A percentile compares a stretch with the other conserved stretches of the same genome.
Evolutionary conservation across 2,113 vertebrate species (phyloP).

Genomic region (Ophthalmolycus amberensis): DNA sequence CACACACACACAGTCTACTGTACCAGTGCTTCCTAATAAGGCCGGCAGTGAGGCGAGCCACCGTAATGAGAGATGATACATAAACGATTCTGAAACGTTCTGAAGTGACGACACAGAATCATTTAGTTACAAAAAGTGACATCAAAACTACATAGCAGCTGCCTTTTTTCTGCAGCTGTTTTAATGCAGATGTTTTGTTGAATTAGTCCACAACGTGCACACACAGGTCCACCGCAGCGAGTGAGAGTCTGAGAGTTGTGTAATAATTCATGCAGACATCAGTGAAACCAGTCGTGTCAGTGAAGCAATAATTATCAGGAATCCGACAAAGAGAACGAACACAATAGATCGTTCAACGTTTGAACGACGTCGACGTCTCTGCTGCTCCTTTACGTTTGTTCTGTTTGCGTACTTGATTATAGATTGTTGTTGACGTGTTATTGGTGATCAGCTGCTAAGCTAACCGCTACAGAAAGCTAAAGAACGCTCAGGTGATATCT

Average conservation of each 20-base stretch:
- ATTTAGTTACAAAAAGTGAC: too few relatives aligned
- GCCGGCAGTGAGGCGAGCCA: not conserved
- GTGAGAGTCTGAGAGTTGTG: not conserved
- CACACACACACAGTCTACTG: not conserved
- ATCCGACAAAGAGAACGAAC: not conserved
- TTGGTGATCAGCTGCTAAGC: too few relatives aligned
- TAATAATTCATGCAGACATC: not conserved
- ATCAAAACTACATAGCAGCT: not conserved
- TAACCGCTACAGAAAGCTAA: too few relatives aligned
- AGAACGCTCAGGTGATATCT: not conserved
- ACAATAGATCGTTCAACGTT: too few relatives aligned
- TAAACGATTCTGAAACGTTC: too few relatives aligned
- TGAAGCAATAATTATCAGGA: not conserved
- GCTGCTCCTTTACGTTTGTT: too few relatives aligned
- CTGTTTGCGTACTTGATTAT: too few relatives aligned
- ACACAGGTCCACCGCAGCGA: not conserved
- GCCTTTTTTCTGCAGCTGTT: not conserved
- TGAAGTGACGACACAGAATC: too few relatives aligned
- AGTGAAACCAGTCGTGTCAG: not conserved
- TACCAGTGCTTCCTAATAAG: constrained; percentile 15
- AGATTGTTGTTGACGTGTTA: not conserved
- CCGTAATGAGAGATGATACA: too few relatives aligned
- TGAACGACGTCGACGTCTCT: too few relatives aligned
- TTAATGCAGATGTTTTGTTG: not conserved
- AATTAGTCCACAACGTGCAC: not conserved